Conservation (phyloP, 2,888 invertebrate species). For the Myopa testacea region DNA sequence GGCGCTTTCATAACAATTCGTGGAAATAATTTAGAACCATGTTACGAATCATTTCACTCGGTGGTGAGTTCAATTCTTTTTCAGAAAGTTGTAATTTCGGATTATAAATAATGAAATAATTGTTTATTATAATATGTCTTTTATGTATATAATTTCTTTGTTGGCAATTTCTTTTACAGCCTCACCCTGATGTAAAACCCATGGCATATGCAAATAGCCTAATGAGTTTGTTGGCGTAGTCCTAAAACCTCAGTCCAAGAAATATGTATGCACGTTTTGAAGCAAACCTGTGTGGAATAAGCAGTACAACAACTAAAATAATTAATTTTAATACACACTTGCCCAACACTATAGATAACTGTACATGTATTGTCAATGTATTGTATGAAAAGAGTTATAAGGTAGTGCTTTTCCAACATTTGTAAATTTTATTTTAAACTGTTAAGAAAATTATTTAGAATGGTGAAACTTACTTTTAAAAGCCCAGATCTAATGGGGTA, state of each 20-base stretch:
- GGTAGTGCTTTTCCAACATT: neutral
- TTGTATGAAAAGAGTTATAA: neutral
- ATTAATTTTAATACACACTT: conserved; percentile 20
- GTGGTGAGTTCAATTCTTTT: conserved; percentile 78
- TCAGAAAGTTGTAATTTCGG: neutral
- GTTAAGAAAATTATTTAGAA: neutral
- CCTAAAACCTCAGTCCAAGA: conserved; percentile 42
- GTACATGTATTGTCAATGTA: conserved; percentile 14
- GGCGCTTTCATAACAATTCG: conserved; percentile 97
- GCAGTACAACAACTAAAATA: conserved; percentile 27
- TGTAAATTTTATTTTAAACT: too few species aligned
- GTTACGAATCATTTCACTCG: conserved; percentile 92
- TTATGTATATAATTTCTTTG: neutral
- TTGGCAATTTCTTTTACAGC: conserved; percentile 73
- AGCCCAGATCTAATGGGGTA: neutral
- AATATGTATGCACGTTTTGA: conserved; percentile 2
- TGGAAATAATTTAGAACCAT: conserved; percentile 90
- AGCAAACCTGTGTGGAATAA: conserved; percentile 7
- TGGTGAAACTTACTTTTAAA: neutral
- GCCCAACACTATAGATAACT: conserved; percentile 6
- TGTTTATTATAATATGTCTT: neutral
- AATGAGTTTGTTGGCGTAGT: conserved; percentile 74
- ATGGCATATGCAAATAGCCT: conserved; percentile 96
- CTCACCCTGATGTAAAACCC: conserved; percentile 96
- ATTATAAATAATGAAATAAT: neutral